Percentiles rank a stretch among this genome's conserved stretches.
phyloP scores from a whole-genome alignment of 1,140 invertebrate genomes.

The Diprion similis region DNA sequence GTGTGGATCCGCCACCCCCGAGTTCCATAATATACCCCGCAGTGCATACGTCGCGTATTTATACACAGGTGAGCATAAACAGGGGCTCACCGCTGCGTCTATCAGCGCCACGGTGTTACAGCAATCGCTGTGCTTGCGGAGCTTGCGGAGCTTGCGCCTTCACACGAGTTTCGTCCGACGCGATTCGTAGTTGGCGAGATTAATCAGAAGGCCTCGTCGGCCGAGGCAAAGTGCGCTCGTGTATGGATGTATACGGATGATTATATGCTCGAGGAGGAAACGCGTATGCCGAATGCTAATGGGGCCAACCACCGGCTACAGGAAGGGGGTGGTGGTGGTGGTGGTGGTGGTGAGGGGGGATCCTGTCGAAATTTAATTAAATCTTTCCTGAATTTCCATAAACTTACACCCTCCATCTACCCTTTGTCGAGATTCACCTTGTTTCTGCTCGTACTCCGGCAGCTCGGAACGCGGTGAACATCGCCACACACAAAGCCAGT shows the following conservation, averaged over 20 bases:
- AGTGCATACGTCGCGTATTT: not conserved
- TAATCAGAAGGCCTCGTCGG: constrained; percentile 3
- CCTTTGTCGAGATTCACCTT: constrained; percentile 53
- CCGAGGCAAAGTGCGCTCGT: not conserved
- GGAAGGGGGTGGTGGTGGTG: not conserved
- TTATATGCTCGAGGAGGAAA: not conserved
- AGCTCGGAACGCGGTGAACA: no score
- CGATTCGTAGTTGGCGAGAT: not conserved
- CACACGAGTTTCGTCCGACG: constrained; percentile 12
- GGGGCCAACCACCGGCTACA: not conserved
- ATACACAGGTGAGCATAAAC: not conserved
- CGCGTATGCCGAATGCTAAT: not conserved
- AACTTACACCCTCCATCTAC: constrained; percentile 45
- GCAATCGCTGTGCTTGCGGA: constrained; percentile 17
- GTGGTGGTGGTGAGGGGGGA: not conserved
- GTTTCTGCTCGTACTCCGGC: constrained; percentile 13
- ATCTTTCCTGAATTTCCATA: constrained; percentile 60
- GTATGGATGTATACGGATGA: not conserved
- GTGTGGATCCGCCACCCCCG: not conserved
- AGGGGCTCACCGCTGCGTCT: not conserved
- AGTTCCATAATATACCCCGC: not conserved
- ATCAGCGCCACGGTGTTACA: constrained; percentile 20
- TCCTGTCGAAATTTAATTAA: constrained; percentile 53
- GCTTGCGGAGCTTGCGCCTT: constrained; percentile 13
- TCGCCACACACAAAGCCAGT: no score